These are phyloP conservation scores for Orthosia cruda DNA, from an alignment of 2,888 invertebrate species.

Conservation along the genomic window DNA sequence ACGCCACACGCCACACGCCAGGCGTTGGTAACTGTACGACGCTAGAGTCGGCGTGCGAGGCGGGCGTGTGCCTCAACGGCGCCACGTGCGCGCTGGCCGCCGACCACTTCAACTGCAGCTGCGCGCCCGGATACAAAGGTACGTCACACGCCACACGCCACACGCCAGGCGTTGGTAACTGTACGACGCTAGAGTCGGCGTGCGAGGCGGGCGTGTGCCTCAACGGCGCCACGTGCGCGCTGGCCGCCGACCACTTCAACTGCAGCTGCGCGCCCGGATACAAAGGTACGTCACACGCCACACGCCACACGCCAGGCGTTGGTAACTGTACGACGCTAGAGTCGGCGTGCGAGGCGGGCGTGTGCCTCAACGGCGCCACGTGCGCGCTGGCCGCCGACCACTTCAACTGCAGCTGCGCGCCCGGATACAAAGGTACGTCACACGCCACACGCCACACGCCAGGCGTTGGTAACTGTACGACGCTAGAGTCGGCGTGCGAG, in stretches of 20 bases:
- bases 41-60: constrained; percentile 91
- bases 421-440: constrained; percentile 93
- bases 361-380: constrained; percentile 95
- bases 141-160: too few species aligned
- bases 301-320: too few species aligned
- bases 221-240: constrained; percentile 94
- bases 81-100: constrained; percentile 93
- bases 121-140: constrained; percentile 94
- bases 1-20: too few species aligned
- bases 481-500: constrained; percentile 91
- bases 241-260: constrained; percentile 91
- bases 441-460: too few species aligned
- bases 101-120: constrained; percentile 93
- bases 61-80: constrained; percentile 94
- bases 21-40: constrained; percentile 86
- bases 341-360: constrained; percentile 93
- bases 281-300: constrained; percentile 92
- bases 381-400: constrained; percentile 91
- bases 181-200: constrained; percentile 82
- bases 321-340: constrained; percentile 84
- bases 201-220: constrained; percentile 94
- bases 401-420: constrained; percentile 94
- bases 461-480: constrained; percentile 86
- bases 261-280: constrained; percentile 94
- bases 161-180: too few species aligned